Conservation (phyloP, 2,888 invertebrate species). For the Heliconius sara region DNA sequence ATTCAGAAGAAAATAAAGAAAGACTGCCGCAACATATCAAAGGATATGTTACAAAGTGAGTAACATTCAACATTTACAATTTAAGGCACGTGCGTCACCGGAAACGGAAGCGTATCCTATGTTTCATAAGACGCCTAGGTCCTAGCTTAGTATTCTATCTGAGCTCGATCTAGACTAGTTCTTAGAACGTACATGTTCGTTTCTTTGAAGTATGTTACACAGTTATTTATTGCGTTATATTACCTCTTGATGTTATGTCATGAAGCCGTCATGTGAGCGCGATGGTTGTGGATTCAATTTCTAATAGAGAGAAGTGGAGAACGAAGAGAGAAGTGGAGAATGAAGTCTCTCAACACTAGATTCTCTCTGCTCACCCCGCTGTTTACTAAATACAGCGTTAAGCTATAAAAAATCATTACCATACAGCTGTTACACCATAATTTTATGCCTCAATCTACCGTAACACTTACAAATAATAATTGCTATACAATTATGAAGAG, state of each 20-base stretch:
- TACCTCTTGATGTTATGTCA: neutral
- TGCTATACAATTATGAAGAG: conserved; percentile 33
- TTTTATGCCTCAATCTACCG: neutral
- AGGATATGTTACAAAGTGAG: conserved; percentile 6
- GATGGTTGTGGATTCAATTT: too few relatives aligned
- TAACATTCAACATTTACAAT: conserved; percentile 23
- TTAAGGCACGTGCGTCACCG: conserved; percentile 33
- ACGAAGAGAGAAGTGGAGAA: neutral
- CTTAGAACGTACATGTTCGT: conserved; percentile 29
- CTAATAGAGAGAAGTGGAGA: neutral
- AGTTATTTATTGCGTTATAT: conserved; percentile 1
- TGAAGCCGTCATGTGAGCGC: neutral
- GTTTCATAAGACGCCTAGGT: conserved; percentile 39
- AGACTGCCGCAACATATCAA: conserved; percentile 20
- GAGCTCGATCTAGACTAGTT: conserved; percentile 40
- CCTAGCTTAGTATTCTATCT: conserved; percentile 38
- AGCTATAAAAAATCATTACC: neutral
- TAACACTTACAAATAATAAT: conserved; percentile 16
- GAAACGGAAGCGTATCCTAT: conserved; percentile 45
- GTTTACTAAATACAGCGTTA: too few relatives aligned
- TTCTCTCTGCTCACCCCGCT: neutral
- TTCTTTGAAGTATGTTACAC: neutral
- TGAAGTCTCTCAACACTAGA: neutral
- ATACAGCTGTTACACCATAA: neutral
- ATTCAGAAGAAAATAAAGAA: neutral